Conservation (phyloP, 23 tunicate species). For the Aplidium turbinatum region DNA sequence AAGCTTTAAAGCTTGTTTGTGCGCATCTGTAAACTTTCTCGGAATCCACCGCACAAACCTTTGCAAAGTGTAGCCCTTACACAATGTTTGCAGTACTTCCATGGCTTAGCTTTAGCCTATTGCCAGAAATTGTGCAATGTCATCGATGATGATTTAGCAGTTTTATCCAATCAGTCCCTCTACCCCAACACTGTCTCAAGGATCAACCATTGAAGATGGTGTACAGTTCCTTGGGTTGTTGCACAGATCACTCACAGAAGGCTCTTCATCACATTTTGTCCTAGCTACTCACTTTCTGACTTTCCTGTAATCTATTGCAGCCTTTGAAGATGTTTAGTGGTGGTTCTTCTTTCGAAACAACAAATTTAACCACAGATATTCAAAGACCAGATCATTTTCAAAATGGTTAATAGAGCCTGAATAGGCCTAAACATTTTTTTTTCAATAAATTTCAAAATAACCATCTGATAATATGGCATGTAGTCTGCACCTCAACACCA, state of each 20-base stretch:
- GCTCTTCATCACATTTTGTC: slow-evolving; percentile 6
- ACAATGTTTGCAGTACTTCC: neutral
- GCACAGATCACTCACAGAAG: neutral
- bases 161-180: slow-evolving; percentile 2
- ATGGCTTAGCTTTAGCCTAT: slow-evolving; percentile 1
- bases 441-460: too few relatives aligned
- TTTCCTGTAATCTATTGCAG: slow-evolving; percentile 4
- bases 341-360: slow-evolving; percentile 13
- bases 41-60: slow-evolving; percentile 2
- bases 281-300: slow-evolving; percentile 12
- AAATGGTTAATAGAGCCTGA: neutral
- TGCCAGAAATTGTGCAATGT: slow-evolving; percentile 1
- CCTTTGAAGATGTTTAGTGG: neutral
- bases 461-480: too few relatives aligned
- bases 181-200: slow-evolving; percentile 10
- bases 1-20: slow-evolving; percentile 1
- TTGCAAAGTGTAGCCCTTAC: neutral
- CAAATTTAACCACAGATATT: slow-evolving; percentile 13
- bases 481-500: too few relatives aligned
- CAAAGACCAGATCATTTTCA: slow-evolving; percentile 3
- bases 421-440: slow-evolving; percentile 1
- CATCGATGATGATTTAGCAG: slow-evolving; percentile 5
- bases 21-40: neutral
- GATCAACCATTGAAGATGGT: slow-evolving; percentile 6
- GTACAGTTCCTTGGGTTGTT: slow-evolving; percentile 3